Evolutionary conservation across 2,113 vertebrate species (phyloP), one percentile per base, ranked within the genome.

Genomic region (Phalacrocorax carbo): DNA sequence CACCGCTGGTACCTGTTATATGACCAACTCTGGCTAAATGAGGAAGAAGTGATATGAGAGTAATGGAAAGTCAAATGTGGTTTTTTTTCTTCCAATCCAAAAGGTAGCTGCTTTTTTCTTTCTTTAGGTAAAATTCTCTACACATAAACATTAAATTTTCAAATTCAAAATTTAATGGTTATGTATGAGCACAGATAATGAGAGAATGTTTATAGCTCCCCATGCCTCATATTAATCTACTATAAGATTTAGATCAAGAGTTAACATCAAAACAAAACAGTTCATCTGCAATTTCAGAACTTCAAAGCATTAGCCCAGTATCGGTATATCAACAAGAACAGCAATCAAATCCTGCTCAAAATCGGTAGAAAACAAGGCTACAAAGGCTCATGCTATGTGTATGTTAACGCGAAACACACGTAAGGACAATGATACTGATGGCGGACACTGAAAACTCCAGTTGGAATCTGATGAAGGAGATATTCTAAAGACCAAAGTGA

Each of bases 171-270:
- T 93, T 58, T 75, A 94, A 93, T 83, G 79, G 44, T 86, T 86
- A 89, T 66, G 64, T 54, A 91, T 25, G 32, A 90, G 82, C 62
- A 94, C 94, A 97, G 97, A 95, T 94, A 85, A 96, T 97, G 95
- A 96, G 40, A 95, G 96, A 97, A 97, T 97, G 97, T 91, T 94
- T 80, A 51, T 11, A 85, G 91, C 87, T 97, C 94, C 97, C 96
- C 96, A 46, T 36, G 42, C 51, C 58, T 90, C 42, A 40, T 27
- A 71, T 22, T 62, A 58, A 89, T 58, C 14, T 75, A 61, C 46
- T 29, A 42, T 23, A 84, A 87, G 20, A 85, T 90, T 70, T 79
- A 15, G 15, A 77, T 42, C 21, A 66, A 19, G 29, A 88, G 83
- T 87, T 82, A 87, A 76, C 40, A 71, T 65, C 19, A 26, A 54